A percentile compares a stretch with the other conserved stretches of the same genome.
Evolutionary conservation across 2,888 invertebrate genomes (phyloP).

Genomic region (Meteorus colon): DNA sequence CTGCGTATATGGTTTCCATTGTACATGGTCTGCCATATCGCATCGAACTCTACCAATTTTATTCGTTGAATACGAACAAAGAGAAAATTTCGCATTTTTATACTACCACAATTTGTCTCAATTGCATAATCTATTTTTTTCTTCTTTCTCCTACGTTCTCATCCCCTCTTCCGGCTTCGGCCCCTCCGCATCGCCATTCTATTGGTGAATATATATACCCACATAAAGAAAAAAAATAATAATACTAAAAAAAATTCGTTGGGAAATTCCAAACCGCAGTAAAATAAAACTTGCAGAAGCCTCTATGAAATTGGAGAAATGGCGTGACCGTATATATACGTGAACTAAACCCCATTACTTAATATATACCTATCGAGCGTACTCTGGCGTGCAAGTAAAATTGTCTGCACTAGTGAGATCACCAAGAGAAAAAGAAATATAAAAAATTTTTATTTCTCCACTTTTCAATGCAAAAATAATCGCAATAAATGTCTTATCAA

Average conservation of each 20-base stretch:
- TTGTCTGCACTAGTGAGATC: not conserved
- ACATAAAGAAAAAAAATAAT: not conserved
- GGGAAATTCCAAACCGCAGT: slow-evolving; percentile 17
- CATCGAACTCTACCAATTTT: slow-evolving; percentile 13
- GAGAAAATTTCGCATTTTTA: slow-evolving; percentile 21
- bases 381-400: not conserved
- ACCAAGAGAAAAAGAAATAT: not conserved
- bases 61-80: slow-evolving; percentile 33
- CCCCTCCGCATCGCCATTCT: not conserved
- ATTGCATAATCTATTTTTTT: slow-evolving; percentile 37
- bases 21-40: not conserved
- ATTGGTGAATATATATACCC: not conserved
- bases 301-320: slow-evolving; percentile 7
- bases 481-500: slow-evolving; percentile 5
- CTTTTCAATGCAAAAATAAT: slow-evolving; percentile 2
- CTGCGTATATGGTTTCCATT: not conserved
- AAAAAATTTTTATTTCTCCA: not conserved
- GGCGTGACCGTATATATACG: not conserved
- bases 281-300: slow-evolving; percentile 12
- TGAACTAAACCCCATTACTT: not conserved
- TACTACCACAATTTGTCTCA: slow-evolving; percentile 38
- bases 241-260: not conserved
- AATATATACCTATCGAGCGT: not conserved
- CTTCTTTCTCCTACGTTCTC: not conserved
- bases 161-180: not conserved